These are phyloP conservation scores for Halcyon badia DNA, from an alignment of 2,797 vertebrate species.

Conservation along the genomic window DNA sequence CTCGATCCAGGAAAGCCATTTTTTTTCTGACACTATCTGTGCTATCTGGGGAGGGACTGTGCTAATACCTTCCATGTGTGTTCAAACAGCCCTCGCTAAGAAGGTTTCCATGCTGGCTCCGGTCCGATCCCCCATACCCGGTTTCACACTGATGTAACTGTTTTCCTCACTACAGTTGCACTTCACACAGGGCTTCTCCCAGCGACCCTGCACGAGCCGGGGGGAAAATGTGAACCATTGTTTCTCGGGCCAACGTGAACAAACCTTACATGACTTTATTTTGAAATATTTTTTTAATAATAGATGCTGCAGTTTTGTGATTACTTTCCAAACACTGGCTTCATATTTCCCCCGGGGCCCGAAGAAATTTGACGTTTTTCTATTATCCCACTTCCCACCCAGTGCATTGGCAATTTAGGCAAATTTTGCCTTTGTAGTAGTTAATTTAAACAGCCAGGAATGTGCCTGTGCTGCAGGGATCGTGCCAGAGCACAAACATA, in stretches of 20 bases:
- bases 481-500: neutral
- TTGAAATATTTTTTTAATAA: neutral
- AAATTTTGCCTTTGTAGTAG: neutral
- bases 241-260: neutral
- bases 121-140: neutral
- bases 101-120: slow-evolving; percentile 23
- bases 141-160: neutral
- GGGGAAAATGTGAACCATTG: neutral
- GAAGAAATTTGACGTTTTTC: neutral
- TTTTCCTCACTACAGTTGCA: slow-evolving; percentile 10
- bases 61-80: slow-evolving; percentile 71
- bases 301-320: neutral
- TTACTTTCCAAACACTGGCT: slow-evolving; percentile 4
- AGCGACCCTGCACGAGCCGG: neutral
- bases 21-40: slow-evolving; percentile 65
- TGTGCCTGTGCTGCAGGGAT: neutral
- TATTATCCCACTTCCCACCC: slow-evolving; percentile 24
- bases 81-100: slow-evolving; percentile 28
- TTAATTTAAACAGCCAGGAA: slow-evolving; percentile 42
- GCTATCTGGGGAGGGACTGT: slow-evolving; percentile 48
- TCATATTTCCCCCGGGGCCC: neutral
- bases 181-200: neutral
- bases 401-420: neutral
- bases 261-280: neutral
- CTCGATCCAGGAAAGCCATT: slow-evolving; percentile 20